A percentile compares a stretch with the other conserved stretches of the same genome.
These are phyloP conservation scores for Rhinopithecus roxellana DNA, from an alignment of 2,113 vertebrate genomes.

Conservation along the genomic window DNA sequence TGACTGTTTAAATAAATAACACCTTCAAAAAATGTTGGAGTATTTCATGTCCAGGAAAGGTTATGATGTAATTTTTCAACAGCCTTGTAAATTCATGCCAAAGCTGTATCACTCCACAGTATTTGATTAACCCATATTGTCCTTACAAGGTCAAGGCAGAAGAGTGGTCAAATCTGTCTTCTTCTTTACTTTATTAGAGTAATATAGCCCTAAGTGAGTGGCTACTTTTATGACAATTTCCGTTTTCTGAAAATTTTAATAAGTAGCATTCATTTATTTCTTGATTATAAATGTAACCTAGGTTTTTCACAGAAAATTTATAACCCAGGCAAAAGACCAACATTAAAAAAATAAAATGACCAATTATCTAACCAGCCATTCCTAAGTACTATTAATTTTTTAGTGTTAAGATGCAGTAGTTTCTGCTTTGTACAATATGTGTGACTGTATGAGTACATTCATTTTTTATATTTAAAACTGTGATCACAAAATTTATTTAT, in stretches of 20 bases:
- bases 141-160: neutral
- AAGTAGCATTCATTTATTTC: neutral
- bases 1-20: conserved; percentile 16
- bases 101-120: too few species aligned
- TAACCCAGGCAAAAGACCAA: neutral
- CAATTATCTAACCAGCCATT: neutral
- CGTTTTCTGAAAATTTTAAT: neutral
- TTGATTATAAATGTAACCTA: neutral
- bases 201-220: neutral
- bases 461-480: neutral
- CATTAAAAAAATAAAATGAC: neutral
- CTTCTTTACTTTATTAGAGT: neutral
- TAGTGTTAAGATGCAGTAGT: neutral
- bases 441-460: neutral
- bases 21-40: neutral
- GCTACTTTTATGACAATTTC: neutral
- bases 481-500: neutral
- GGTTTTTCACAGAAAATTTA: neutral
- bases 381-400: neutral
- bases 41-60: neutral
- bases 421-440: neutral
- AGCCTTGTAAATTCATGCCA: neutral
- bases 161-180: accelerated
- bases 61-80: neutral
- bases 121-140: accelerated